Evolutionary conservation across 2,113 vertebrate genomes (phyloP), one percentile per base, ranked within the genome.

Genomic region (Hippocampus barbouri): DNA sequence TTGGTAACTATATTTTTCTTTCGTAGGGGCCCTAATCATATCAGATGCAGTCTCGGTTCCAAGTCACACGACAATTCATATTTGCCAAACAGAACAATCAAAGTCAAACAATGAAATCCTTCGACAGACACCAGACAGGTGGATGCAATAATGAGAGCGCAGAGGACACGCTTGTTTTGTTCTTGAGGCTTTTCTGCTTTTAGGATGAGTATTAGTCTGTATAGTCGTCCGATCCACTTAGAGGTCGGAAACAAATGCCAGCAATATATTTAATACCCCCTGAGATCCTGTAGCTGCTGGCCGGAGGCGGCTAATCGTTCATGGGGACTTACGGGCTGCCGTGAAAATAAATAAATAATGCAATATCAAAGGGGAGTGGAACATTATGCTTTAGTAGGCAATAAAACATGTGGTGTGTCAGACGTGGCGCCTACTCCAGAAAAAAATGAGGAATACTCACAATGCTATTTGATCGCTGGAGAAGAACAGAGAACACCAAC

Each of bases 271-370:
- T 92, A 88, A 91, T 85, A 83, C 78, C 81, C 80, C 83, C 56
- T 1, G 74, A 86, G 81, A 89, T 90, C 79, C 82, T 83, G 77
- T 88, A 76, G 49, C 83, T 71, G 79, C 72, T 83, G 75, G 83
- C 84, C 74, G 9, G 23, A 79, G 78, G 85, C 75, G n/a, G 51
- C 79, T 79, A 80, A 86, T 89, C 77, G 43, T 85, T 90, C 88
- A 87, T 56, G 63, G 70, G 71, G 80, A 73, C 77, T 88, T 79
- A 80, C 75, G 80, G 81, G 77, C 82, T 43, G 66, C 77, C 74
- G 56, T 54, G 74, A 70, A 91, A 89, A 90, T 89, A 90, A 91
- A 91, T 91, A 89, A 89, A 91, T 91, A 85, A 89, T 87, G 87
- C 77, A 77, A 85, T 87, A 89, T 89, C 86, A 88, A 83, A 90